phyloP scores from a whole-genome alignment of 2,888 invertebrate genomes.

The Rotaria sp. region DNA sequence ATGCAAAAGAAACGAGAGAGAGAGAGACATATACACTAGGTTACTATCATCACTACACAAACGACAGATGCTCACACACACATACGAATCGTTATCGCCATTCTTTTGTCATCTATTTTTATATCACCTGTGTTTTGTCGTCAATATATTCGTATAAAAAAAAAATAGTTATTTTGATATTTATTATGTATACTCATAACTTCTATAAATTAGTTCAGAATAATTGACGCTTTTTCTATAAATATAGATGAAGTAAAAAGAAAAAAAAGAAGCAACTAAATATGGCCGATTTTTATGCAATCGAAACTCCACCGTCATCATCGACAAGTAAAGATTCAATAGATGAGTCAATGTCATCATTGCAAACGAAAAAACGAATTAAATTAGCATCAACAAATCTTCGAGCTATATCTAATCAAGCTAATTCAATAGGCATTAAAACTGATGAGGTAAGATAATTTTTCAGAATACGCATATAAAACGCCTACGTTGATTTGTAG shows the following conservation, averaged over 20 bases:
- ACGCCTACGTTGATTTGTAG: too few species aligned
- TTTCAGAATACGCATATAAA: too few species aligned
- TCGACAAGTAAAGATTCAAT: not conserved
- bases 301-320: not conserved
- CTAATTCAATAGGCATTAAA: not conserved
- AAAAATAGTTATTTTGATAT: not conserved
- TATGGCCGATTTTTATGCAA: not conserved
- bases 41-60: not conserved
- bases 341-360: not conserved
- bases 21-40: not conserved
- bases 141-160: not conserved
- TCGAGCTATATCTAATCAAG: not conserved
- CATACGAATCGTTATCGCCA: not conserved
- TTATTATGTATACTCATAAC: too few species aligned
- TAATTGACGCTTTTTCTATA: not conserved
- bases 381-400: not conserved
- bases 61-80: not conserved
- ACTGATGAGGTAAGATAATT: not conserved
- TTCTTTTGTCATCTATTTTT: slow-evolving; percentile 10
- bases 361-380: not conserved
- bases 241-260: too few species aligned
- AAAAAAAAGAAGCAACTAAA: not conserved
- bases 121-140: not conserved
- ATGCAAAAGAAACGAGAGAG: not conserved
- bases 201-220: not conserved